Percentiles rank a stretch among this genome's conserved stretches.
These are phyloP conservation scores for Disparrhopalites patrizii DNA, from an alignment of 2,888 invertebrate genomes.

Conservation along the genomic window DNA sequence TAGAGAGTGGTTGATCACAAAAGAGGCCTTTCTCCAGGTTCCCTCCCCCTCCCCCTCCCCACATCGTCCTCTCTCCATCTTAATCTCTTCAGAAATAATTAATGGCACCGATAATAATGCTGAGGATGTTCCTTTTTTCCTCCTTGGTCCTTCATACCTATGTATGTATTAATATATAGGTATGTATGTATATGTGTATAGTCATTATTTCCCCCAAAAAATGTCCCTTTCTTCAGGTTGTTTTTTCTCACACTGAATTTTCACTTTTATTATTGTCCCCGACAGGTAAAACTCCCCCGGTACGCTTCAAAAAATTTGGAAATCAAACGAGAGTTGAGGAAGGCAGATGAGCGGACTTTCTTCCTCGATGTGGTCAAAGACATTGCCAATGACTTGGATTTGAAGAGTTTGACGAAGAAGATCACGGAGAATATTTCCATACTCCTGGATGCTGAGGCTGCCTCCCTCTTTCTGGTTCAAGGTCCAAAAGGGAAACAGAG, in stretches of 20 bases:
- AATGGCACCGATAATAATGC: too few relatives aligned
- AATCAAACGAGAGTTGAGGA: conserved; percentile 51
- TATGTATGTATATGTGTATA: too few relatives aligned
- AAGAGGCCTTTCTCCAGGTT: too few relatives aligned
- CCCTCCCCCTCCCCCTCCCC: too few relatives aligned
- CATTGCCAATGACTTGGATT: conserved; percentile 56
- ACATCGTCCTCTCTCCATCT: too few relatives aligned
- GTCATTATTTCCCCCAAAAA: conserved; percentile 1
- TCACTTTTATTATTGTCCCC: conserved; percentile 1
- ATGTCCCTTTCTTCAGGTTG: not conserved
- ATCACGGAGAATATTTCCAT: conserved; percentile 56
- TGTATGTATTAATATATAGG: too few relatives aligned
- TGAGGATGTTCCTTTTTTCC: too few relatives aligned
- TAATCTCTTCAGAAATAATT: too few relatives aligned
- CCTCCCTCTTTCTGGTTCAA: conserved; percentile 56
- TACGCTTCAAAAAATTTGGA: conserved; percentile 55
- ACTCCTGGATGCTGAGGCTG: conserved; percentile 55
- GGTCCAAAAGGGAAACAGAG: conserved; percentile 53
- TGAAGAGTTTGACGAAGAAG: conserved; percentile 55
- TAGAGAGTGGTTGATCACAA: too few relatives aligned
- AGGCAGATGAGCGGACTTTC: conserved; percentile 55
- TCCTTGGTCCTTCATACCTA: too few relatives aligned
- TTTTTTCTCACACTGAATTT: not conserved
- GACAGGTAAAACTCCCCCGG: conserved; percentile 52
- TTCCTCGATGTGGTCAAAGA: conserved; percentile 57